phyloP scores from a whole-genome alignment of 2,113 vertebrate genomes.

The Steatornis caripensis region DNA sequence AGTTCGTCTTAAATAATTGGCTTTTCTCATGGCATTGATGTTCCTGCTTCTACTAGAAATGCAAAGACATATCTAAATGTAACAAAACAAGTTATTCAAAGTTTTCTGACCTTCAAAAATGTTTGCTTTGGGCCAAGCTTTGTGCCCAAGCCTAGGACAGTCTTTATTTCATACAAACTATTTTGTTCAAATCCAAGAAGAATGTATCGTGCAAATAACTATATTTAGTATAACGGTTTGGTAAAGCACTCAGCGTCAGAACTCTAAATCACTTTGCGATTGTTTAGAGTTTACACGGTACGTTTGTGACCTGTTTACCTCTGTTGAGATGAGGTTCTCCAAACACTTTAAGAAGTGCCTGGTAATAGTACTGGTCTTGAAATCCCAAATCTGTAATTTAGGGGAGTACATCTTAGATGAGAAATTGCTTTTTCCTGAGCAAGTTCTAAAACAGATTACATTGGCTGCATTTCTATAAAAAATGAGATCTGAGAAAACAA shows the following conservation, averaged over 20 bases:
- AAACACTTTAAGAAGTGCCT: conserved; percentile 16
- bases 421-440: not conserved
- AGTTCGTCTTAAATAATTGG: not conserved
- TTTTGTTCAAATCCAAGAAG: not conserved
- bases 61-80: not conserved
- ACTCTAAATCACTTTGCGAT: not conserved
- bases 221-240: not conserved
- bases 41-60: not conserved
- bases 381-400: not conserved
- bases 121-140: not conserved
- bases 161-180: not conserved
- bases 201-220: not conserved
- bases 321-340: not conserved
- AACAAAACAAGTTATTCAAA: not conserved
- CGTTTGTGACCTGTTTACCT: not conserved
- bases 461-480: not conserved
- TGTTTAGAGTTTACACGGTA: not conserved
- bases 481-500: not conserved
- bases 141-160: not conserved
- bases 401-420: not conserved
- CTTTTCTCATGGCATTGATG: not conserved
- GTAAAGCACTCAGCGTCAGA: not conserved
- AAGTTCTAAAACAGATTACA: not conserved
- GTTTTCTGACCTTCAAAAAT: not conserved
- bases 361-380: not conserved